Evolutionary conservation across 2,113 vertebrate genomes (phyloP), one percentile per base, ranked within the genome.

Genomic region (Melanocharis versteri): DNA sequence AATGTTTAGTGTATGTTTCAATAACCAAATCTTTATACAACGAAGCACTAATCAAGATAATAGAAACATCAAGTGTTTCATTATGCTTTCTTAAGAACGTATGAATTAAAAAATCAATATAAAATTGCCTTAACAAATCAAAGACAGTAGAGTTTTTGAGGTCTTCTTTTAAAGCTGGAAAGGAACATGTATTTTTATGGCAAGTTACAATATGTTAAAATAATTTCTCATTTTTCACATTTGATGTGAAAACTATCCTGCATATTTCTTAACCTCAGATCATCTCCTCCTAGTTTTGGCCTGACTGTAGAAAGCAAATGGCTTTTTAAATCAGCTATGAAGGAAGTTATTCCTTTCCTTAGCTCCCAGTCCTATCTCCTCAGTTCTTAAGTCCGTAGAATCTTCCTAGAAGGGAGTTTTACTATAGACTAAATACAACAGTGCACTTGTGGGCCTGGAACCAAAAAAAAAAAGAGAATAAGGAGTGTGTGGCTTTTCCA

Each of bases 41-140:
- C 62, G 39, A 83, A 93, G 6, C 1, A 4, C 28, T 83, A 87
- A 92, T 73, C 11, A 5, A 89, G 42, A 47, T 45, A 56, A 62
- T 62, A 75, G 76, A 89, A 93, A 73, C 33, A 73, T 78, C 60
- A 75, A 83, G 42, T 42, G 22, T 73, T 94, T 90, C 27, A 40
- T 83, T 65, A 65, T 18, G 14, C 51, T 97, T 91, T 57, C 47
- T 89, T 86, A 95, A 94, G 88, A 96, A 78, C 13, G 35, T 61
- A 44, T 72, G 54, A 89, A 76, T 95, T 95, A 31, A 92, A 94
- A 95, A 92, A 90, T 91, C 80, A 61, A 37, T 66, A 92, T 87
- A 88, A 94, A 96, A 64, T 77, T 72, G 53, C 62, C 58, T 89
- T 83, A 66, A 90, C 30, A 90, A 89, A 69, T 70, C 42, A 91